Evolutionary conservation across 2,797 vertebrate genomes (phyloP).

Genomic region (Gallinago solitaria): DNA sequence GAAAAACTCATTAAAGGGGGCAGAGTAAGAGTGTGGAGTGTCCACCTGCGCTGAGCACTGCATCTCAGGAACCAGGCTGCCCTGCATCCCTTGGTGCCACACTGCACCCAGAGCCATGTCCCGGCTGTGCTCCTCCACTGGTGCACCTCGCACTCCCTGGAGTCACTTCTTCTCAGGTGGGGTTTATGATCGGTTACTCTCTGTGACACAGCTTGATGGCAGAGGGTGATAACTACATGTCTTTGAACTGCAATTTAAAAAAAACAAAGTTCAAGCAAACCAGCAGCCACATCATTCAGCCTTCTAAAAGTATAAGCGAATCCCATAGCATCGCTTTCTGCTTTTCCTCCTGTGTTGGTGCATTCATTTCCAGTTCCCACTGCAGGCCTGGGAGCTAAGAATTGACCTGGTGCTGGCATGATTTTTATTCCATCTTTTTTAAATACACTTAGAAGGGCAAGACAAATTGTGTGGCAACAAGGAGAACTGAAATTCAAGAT

Average conservation of each 20-base stretch:
- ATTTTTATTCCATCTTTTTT: not conserved
- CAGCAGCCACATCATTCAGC: not conserved
- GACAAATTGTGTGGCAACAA: not conserved
- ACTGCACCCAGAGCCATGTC: not conserved
- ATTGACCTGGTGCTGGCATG: not conserved
- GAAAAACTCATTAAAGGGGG: not conserved
- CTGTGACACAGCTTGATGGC: not conserved
- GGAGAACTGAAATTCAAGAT: not conserved
- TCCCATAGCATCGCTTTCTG: not conserved
- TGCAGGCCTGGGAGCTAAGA: not conserved
- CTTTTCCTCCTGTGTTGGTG: not conserved
- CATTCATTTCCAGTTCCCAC: not conserved
- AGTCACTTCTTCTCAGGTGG: too few species aligned
- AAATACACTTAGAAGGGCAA: not conserved
- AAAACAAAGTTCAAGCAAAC: not conserved
- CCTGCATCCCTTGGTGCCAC: accelerated
- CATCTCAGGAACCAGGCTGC: accelerated
- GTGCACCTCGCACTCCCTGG: not conserved
- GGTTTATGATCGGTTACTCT: not conserved
- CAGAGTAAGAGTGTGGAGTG: not conserved
- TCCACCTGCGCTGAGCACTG: too few species aligned
- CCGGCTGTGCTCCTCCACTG: not conserved
- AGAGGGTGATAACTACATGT: not conserved
- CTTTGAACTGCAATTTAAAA: not conserved
- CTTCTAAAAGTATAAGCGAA: not conserved